These are phyloP conservation scores for Beroe ovata DNA, from an alignment of 37 sponge, comb jelly and placozoan genomes.

Conservation along the genomic window DNA sequence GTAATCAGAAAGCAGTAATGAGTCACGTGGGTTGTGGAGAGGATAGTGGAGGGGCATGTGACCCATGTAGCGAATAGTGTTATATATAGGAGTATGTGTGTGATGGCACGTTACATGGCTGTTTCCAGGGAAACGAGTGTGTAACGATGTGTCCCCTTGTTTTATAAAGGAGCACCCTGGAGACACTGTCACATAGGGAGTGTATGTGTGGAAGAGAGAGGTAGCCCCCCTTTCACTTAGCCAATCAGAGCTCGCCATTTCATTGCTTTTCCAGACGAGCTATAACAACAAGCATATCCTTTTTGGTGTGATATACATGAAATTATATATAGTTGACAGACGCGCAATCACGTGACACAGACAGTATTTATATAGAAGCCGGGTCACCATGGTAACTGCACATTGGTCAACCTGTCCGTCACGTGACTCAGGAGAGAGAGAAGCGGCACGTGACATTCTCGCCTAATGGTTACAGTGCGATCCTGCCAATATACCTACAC, in stretches of 20 bases:
- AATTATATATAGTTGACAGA: not conserved
- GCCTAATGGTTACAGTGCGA: slow-evolving; percentile 53
- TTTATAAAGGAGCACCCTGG: no score
- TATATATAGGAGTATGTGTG: not conserved
- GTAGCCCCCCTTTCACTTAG: no score
- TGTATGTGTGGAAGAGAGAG: no score
- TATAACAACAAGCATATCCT: not conserved
- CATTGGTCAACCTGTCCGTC: slow-evolving; percentile 22
- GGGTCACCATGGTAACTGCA: slow-evolving; percentile 42
- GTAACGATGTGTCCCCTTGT: no score
- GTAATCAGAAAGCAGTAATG: slow-evolving; percentile 61
- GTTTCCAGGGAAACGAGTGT: not conserved
- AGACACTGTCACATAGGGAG: no score
- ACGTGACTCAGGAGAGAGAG: not conserved
- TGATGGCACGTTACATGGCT: no score
- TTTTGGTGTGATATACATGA: not conserved
- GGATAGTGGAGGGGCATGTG: not conserved
- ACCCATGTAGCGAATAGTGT: not conserved
- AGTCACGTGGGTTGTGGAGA: slow-evolving; percentile 1
- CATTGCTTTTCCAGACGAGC: not conserved
- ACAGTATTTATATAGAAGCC: slow-evolving; percentile 32
- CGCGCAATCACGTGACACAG: slow-evolving; percentile 2
- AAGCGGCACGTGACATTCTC: slow-evolving; percentile 22
- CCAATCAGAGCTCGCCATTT: not conserved
- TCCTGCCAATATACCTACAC: not conserved